Conservation (phyloP, 2,797 vertebrate genomes). For the Pseudocheirus occidentalis region DNA sequence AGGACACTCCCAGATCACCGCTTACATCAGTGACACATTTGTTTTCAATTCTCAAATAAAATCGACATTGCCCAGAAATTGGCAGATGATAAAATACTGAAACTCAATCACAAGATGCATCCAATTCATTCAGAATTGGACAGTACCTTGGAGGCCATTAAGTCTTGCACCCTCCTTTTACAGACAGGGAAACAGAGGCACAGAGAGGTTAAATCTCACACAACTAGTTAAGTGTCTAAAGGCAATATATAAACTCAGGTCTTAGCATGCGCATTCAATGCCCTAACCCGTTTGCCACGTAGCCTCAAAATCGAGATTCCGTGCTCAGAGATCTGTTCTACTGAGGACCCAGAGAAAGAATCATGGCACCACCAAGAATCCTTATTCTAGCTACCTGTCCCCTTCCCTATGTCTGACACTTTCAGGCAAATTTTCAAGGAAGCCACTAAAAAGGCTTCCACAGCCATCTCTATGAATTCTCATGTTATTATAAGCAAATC, state of each 20-base stretch:
- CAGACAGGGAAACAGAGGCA: not conserved
- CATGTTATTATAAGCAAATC: not conserved
- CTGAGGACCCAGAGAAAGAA: not conserved
- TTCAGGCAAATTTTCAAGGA: not conserved
- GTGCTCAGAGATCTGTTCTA: not conserved
- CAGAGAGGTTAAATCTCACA: not conserved
- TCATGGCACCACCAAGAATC: not conserved
- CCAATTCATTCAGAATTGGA: not conserved
- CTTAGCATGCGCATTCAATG: not conserved
- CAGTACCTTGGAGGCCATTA: not conserved
- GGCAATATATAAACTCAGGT: not conserved
- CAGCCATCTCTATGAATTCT: not conserved
- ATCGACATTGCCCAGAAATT: conserved; percentile 30
- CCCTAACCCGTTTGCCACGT: not conserved
- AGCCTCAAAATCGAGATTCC: not conserved
- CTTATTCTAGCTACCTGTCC: not conserved
- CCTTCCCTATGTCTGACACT: not conserved
- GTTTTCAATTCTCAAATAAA: conserved; percentile 58
- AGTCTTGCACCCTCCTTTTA: not conserved
- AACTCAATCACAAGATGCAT: conserved; percentile 21
- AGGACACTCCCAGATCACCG: conserved; percentile 17
- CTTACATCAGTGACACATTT: not conserved
- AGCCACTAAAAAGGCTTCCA: not conserved
- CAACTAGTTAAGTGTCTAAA: not conserved
- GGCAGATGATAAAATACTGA: conserved; percentile 27